Evolutionary conservation across 30 jellyfish, hydroid and myxozoan species (phyloP).

Genomic region (Mastigias papua): DNA sequence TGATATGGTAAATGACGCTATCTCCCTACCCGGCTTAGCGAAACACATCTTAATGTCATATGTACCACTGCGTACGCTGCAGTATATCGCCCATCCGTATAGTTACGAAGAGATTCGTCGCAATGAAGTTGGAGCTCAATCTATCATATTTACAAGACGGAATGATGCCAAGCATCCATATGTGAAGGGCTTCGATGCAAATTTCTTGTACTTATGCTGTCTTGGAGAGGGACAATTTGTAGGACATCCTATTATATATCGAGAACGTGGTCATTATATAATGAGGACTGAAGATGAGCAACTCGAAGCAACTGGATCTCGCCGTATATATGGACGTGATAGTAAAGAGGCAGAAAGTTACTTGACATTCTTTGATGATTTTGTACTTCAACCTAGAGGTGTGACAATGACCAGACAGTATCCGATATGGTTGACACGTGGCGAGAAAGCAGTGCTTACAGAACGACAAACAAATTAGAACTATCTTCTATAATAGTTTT

Average conservation of each 20-base stretch:
- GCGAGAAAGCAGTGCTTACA: no score
- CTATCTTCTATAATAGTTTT: no score
- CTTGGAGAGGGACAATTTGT: constrained; percentile 1
- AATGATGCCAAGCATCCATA: neutral
- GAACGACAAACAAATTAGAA: no score
- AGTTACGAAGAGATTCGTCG: neutral
- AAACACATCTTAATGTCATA: neutral
- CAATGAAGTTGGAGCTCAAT: constrained; percentile 31
- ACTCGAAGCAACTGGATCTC: neutral
- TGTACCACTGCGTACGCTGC: neutral
- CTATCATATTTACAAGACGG: neutral
- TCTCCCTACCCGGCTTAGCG: constrained; percentile 13
- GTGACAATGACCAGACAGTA: neutral
- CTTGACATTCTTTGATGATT: neutral
- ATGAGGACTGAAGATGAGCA: no score
- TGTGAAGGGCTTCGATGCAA: neutral
- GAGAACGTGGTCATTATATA: neutral
- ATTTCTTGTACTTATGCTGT: constrained; percentile 5
- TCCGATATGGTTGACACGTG: neutral
- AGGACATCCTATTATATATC: neutral
- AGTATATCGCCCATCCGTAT: neutral
- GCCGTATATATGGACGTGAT: neutral
- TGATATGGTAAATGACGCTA: neutral
- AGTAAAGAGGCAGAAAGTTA: neutral
- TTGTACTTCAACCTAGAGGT: neutral